phyloP scores from a whole-genome alignment of 92 coral and sea anemone genomes.

The Porites evermanni region DNA sequence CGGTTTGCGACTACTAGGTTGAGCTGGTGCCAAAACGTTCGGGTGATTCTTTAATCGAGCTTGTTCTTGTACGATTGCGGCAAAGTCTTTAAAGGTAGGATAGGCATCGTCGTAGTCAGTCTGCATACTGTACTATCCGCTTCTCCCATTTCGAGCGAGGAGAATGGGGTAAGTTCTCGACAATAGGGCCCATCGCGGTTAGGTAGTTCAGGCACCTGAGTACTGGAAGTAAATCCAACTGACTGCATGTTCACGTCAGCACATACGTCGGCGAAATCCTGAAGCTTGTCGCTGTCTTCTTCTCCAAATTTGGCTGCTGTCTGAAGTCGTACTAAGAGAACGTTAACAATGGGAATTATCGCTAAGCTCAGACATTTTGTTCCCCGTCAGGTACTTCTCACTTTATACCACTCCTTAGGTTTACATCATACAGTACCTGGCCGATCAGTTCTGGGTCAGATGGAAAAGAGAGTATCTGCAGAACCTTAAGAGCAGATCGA shows the following conservation, averaged over 20 bases:
- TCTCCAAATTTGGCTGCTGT: conserved; percentile 10
- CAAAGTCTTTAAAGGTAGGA: no score
- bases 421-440: no score
- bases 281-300: conserved; percentile 21
- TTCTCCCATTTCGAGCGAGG: conserved; percentile 41
- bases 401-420: no score
- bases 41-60: no score
- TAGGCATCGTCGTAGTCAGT: neutral
- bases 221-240: conserved; percentile 31
- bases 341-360: conserved; percentile 9
- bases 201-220: conserved; percentile 51
- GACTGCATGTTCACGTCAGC: conserved; percentile 41
- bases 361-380: no score
- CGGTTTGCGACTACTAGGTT: no score
- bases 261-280: conserved; percentile 50
- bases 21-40: no score
- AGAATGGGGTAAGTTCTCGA: conserved; percentile 29
- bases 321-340: conserved; percentile 17
- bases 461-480: no score
- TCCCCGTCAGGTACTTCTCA: no score
- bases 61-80: no score
- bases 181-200: conserved; percentile 30
- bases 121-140: conserved; percentile 5
- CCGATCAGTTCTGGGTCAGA: no score
- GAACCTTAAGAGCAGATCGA: no score